Conservation (phyloP, 2,797 vertebrate species). For the Holocentrus rufus region DNA sequence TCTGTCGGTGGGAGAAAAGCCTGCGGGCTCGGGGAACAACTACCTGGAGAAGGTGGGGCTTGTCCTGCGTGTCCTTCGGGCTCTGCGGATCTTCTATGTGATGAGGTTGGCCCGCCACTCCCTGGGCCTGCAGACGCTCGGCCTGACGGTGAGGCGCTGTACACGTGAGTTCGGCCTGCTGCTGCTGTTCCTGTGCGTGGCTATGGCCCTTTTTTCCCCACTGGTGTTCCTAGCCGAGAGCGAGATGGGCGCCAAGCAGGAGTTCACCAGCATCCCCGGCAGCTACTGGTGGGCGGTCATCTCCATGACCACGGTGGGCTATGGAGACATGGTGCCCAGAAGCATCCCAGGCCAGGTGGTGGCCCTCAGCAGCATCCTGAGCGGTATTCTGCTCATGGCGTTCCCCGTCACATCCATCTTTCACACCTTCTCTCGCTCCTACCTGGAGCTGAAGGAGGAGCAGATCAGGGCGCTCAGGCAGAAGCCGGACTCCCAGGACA, state of each 20-base stretch:
- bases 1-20: slow-evolving; percentile 80
- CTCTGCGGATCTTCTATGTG: slow-evolving; percentile 93
- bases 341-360: slow-evolving; percentile 97
- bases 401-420: slow-evolving; percentile 98
- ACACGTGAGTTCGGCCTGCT: slow-evolving; percentile 93
- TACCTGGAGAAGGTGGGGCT: slow-evolving; percentile 94
- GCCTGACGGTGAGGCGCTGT: slow-evolving; percentile 91
- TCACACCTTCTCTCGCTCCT: slow-evolving; percentile 96
- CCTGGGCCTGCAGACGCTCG: slow-evolving; percentile 91
- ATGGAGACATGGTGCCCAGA: slow-evolving; percentile 97
- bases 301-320: slow-evolving; percentile 98
- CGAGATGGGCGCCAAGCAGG: slow-evolving; percentile 93
- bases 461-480: slow-evolving; percentile 85
- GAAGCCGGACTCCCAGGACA: slow-evolving; percentile 82
- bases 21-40: slow-evolving; percentile 85
- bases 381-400: slow-evolving; percentile 97
- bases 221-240: slow-evolving; percentile 94
- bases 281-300: slow-evolving; percentile 99
- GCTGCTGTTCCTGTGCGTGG: slow-evolving; percentile 94
- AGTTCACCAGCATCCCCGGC: slow-evolving; percentile 95
- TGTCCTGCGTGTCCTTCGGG: slow-evolving; percentile 91
- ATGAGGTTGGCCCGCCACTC: slow-evolving; percentile 95
- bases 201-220: slow-evolving; percentile 94
- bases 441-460: slow-evolving; percentile 93
- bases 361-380: slow-evolving; percentile 95